Evolutionary conservation across 2,797 vertebrate species (phyloP).

Genomic region (Enteromius treurensis): DNA sequence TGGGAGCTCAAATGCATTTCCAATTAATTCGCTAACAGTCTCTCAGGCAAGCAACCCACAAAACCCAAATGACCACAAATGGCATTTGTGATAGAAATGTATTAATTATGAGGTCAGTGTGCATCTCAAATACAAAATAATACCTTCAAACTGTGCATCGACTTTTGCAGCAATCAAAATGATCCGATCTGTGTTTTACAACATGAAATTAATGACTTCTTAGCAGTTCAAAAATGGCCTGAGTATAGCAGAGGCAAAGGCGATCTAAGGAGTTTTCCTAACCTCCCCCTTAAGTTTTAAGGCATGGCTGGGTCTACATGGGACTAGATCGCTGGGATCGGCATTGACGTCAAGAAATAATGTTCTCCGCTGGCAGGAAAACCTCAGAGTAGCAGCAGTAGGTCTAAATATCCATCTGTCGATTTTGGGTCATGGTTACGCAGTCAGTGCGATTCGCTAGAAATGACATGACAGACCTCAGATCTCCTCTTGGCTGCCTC

Average conservation of each 20-base stretch:
- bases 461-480: slow-evolving; percentile 37
- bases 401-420: slow-evolving; percentile 46
- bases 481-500: slow-evolving; percentile 31
- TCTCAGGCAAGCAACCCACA: slow-evolving; percentile 15
- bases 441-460: slow-evolving; percentile 16
- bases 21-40: slow-evolving; percentile 31
- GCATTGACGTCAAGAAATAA: slow-evolving; percentile 24
- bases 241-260: slow-evolving; percentile 42
- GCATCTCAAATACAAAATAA: slow-evolving; percentile 37
- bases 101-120: slow-evolving; percentile 45
- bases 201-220: slow-evolving; percentile 30
- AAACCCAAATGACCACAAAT: slow-evolving; percentile 34
- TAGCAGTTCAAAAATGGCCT: slow-evolving; percentile 37
- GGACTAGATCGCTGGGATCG: slow-evolving; percentile 12
- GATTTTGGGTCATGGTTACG: slow-evolving; percentile 30
- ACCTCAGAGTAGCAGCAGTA: slow-evolving; percentile 39
- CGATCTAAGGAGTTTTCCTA: slow-evolving; percentile 26
- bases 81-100: slow-evolving; percentile 29
- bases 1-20: slow-evolving; percentile 30
- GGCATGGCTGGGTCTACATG: slow-evolving; percentile 42
- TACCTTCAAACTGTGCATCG: slow-evolving; percentile 17
- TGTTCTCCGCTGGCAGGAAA: slow-evolving; percentile 41
- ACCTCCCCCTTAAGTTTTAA: slow-evolving; percentile 33
- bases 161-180: slow-evolving; percentile 23
- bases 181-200: not conserved